Conservation (phyloP, 2,113 vertebrate genomes). For the Empidonax alnorum region DNA sequence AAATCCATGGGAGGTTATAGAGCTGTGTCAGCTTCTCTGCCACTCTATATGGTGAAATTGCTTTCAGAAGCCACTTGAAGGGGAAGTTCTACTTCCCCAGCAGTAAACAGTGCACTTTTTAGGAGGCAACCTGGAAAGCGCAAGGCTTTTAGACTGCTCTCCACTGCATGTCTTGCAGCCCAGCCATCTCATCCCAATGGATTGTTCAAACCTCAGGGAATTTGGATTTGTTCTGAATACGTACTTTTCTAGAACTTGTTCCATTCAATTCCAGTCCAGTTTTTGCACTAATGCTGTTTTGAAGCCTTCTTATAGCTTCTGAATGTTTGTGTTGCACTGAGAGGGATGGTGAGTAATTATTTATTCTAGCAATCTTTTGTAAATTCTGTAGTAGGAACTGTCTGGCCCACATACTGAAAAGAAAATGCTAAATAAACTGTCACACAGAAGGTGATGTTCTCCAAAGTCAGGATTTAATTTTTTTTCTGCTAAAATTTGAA, state of each 20-base stretch:
- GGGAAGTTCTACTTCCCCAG: neutral
- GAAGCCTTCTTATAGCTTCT: neutral
- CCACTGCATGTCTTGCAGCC: neutral
- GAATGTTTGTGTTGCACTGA: neutral
- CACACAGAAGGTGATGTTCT: neutral
- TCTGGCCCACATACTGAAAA: neutral
- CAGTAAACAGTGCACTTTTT: neutral
- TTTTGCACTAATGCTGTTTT: neutral
- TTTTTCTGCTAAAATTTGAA: neutral
- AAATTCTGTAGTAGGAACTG: slow-evolving; percentile 17
- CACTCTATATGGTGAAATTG: neutral
- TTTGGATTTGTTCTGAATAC: neutral
- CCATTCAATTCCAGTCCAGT: neutral
- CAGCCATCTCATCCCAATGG: neutral
- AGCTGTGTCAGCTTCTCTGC: neutral
- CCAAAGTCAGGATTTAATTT: neutral
- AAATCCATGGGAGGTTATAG: neutral
- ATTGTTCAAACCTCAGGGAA: neutral
- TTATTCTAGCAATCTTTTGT: neutral
- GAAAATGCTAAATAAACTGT: neutral
- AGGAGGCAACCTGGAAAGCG: neutral
- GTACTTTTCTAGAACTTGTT: neutral
- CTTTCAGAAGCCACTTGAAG: neutral
- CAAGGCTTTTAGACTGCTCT: neutral
- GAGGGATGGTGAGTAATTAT: neutral